A percentile compares a stretch with the other conserved stretches of the same genome.
Evolutionary conservation across 35 echinoderm and acorn worm species (phyloP).

Genomic region (Eucidaris tribuloides): DNA sequence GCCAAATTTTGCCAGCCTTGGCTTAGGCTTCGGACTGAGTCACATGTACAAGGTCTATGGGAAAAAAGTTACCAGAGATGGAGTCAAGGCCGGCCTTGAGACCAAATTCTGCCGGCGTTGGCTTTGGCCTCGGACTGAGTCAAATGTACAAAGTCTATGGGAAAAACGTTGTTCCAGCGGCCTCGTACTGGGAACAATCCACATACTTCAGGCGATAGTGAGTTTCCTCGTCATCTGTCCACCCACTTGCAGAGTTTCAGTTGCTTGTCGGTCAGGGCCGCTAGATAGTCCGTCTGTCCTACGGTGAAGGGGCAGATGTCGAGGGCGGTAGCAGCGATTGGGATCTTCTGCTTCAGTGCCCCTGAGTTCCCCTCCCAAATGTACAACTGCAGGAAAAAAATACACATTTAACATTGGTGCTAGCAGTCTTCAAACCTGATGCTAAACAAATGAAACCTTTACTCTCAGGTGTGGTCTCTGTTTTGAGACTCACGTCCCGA

Average conservation of each 20-base stretch:
- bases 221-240: not conserved
- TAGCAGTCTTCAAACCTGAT: not conserved
- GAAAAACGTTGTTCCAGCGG: too few species aligned
- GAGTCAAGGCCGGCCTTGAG: too few species aligned
- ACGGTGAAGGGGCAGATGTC: constrained; percentile 77
- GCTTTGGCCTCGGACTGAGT: too few species aligned
- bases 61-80: too few species aligned
- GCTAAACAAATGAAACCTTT: too few species aligned
- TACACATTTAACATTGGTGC: not conserved
- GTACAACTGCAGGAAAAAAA: constrained; percentile 46
- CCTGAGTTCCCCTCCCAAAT: constrained; percentile 81
- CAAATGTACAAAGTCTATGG: too few species aligned
- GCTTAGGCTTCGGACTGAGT: too few species aligned
- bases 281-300: constrained; percentile 54
- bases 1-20: too few species aligned
- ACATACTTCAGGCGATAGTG: too few species aligned
- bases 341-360: constrained; percentile 50
- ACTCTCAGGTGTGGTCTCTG: not conserved
- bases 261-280: constrained; percentile 80
- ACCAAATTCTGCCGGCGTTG: too few species aligned
- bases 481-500: not conserved
- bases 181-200: too few species aligned
- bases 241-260: constrained; percentile 59
- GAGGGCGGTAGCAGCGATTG: constrained; percentile 51
- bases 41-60: too few species aligned